These are phyloP conservation scores for Colletes gigas DNA, from an alignment of 1,140 invertebrate genomes.

Conservation along the genomic window DNA sequence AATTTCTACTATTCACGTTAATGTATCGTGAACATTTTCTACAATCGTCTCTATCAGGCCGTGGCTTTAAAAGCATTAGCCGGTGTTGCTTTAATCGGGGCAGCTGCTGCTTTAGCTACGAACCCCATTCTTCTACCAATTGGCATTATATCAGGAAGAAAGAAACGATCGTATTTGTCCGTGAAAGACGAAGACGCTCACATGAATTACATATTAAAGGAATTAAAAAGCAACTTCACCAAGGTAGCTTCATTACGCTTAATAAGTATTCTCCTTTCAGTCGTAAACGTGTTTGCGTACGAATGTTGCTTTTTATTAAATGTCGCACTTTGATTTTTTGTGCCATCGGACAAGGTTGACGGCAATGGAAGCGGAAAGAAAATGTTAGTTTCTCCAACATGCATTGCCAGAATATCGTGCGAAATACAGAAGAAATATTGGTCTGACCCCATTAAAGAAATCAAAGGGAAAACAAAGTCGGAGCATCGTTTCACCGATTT, in stretches of 20 bases:
- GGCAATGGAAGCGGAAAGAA: neutral
- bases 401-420: conserved; percentile 75
- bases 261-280: neutral
- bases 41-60: conserved; percentile 66
- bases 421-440: conserved; percentile 77
- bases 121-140: conserved; percentile 89
- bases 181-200: conserved; percentile 32
- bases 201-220: conserved; percentile 61
- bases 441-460: conserved; percentile 65
- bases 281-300: neutral
- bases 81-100: conserved; percentile 88
- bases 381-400: conserved; percentile 67
- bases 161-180: conserved; percentile 65
- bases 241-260: conserved; percentile 55
- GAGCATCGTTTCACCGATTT: conserved; percentile 77
- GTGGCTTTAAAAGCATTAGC: conserved; percentile 87
- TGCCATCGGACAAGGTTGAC: conserved; percentile 11
- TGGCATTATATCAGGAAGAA: conserved; percentile 84
- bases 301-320: neutral
- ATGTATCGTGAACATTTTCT: neutral
- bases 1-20: too few relatives aligned
- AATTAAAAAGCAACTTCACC: conserved; percentile 60
- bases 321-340: neutral
- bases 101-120: conserved; percentile 88
- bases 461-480: conserved; percentile 64